phyloP scores from a whole-genome alignment of 2,113 vertebrate species.

The Triplophysa dalaica region DNA sequence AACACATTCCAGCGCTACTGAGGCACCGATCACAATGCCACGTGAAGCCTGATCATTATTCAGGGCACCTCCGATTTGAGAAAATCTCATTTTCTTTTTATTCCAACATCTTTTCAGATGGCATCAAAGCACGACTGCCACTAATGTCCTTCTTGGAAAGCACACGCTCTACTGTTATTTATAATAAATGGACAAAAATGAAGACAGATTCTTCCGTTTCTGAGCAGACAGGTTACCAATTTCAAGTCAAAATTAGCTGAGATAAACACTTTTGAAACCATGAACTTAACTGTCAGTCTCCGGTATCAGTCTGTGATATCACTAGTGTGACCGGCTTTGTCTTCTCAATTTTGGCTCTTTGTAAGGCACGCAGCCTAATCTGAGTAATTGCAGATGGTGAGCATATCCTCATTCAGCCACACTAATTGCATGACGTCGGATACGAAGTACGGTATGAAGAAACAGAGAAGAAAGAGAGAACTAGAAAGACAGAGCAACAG shows the following conservation, averaged over 20 bases:
- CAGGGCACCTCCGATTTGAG: background rate
- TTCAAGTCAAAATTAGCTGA: slow-evolving; percentile 10
- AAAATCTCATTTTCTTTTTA: slow-evolving; percentile 6
- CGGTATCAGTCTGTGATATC: background rate
- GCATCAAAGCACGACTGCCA: background rate
- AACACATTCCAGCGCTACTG: background rate
- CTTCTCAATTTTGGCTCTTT: slow-evolving; percentile 16
- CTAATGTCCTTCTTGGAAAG: background rate
- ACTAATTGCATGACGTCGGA: slow-evolving; percentile 52
- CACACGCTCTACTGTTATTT: background rate
- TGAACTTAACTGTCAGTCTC: background rate
- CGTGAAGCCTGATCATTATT: slow-evolving; percentile 29
- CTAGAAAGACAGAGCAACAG: slow-evolving; percentile 23
- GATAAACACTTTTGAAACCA: background rate
- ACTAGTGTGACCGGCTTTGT: background rate
- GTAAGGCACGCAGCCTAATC: slow-evolving; percentile 40
- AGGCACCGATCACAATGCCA: background rate
- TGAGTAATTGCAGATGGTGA: slow-evolving; percentile 53
- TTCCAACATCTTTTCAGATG: slow-evolving; percentile 7
- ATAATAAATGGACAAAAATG: slow-evolving; percentile 34
- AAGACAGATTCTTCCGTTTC: slow-evolving; percentile 41
- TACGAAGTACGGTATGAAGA: slow-evolving; percentile 38
- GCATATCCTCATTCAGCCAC: slow-evolving; percentile 47
- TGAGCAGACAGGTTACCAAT: background rate
- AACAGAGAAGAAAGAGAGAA: slow-evolving; percentile 23